Base-by-base conservation (phyloP, 1,140 invertebrate genomes). In the Carcinoscorpius rotundicauda region DNA sequence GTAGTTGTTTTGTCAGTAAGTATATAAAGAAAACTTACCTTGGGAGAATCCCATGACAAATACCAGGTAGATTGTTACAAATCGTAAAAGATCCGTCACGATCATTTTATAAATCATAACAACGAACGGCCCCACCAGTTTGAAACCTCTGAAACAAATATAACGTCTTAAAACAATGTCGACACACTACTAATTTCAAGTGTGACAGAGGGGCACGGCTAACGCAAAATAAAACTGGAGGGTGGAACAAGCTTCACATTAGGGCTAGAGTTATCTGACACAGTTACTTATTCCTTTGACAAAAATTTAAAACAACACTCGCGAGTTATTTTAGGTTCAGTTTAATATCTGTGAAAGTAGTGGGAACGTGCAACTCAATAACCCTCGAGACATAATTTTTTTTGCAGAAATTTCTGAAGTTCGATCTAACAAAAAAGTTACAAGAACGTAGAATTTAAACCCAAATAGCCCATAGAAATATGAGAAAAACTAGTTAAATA, bases 21-120 rank as follows among this genome's bases (percentile, higher is more conserved):
- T 8, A n/a, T 55, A 8, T 55, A 55, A 55, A 55, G 6, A 8
- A 55, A 8, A 73, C 66, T 71, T 82, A 89, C 88, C 88, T 87
- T 98, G 95, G 10, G 95, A 95, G 76, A 98, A 98, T 68, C 95
- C 95, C 84, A 97, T 87, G 0, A 98, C 89, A 74, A 99, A 98
- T 0, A 99, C 91, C 58, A 93, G 78, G 76, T 98, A 98, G 73
- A 99, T 98, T 51, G 87, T 89, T 56, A 95, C 92, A 77, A 98
- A 99, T 71, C 95, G 82, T 5, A 97, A 78, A 11, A 99, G 77
- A 79, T 99, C 96, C 66, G 92, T 93, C 81, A 89, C 89, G 48
- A 99, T 88, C 92, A 99, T 99, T 69, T 93, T 85, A 78, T 99
- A 98, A 68, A 98, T 96, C 96, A 98, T 99, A 62, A 97, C 93